Conservation (phyloP, 2,113 vertebrate genomes). For the Numida meleagris region DNA sequence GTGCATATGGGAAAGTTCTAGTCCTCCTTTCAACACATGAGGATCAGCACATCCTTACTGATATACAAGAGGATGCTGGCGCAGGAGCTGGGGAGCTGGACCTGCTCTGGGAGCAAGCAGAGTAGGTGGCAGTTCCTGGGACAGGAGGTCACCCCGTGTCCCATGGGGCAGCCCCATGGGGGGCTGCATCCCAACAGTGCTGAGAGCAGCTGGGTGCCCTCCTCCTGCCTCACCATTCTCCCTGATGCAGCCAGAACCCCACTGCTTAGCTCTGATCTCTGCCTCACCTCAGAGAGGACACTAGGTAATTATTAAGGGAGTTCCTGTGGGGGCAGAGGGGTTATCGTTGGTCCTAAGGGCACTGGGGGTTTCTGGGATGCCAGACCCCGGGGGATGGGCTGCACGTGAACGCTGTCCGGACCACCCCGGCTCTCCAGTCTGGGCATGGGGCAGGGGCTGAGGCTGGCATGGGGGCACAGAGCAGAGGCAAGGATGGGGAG, state of each 20-base stretch:
- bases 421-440: not conserved
- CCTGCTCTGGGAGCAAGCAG: not conserved
- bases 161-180: not conserved
- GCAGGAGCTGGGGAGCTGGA: not conserved
- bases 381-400: conserved; percentile 23
- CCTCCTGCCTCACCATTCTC: not conserved
- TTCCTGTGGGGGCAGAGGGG: conserved; percentile 33
- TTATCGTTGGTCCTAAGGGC: conserved; percentile 61
- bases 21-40: not conserved
- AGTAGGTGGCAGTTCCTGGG: not conserved
- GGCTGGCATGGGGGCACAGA: accelerated
- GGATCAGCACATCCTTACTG: not conserved
- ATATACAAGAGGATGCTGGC: not conserved
- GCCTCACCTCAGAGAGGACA: conserved; percentile 46
- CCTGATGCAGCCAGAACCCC: not conserved
- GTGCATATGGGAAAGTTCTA: not conserved
- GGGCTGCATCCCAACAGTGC: not conserved
- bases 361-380: not conserved
- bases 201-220: not conserved
- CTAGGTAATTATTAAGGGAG: conserved; percentile 73
- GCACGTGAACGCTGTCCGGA: accelerated
- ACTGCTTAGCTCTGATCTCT: not conserved
- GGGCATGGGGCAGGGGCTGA: not conserved
- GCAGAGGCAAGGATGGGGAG: not conserved
- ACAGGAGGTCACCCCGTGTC: not conserved